Base-by-base conservation (phyloP, 2,113 vertebrate genomes). In the Halcyon senegalensis region DNA sequence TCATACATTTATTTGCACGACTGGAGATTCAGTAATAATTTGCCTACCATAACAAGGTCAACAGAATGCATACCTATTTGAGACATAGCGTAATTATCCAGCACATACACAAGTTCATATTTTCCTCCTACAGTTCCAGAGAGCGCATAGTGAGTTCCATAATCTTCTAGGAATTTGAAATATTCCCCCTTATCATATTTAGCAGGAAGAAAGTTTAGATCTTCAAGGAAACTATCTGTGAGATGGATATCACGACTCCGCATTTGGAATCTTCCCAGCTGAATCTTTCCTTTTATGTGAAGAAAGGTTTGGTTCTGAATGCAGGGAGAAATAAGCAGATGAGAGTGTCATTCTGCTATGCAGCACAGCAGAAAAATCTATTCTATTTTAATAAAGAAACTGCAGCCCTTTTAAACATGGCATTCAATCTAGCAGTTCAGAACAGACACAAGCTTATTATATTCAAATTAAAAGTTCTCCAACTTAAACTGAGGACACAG, bases 141-240 rank as follows among this genome's bases (percentile, higher is more conserved):
- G 67, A 67, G 97, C 0, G 98, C 98, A 92, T 99, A 99, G 95
- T 99, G 99, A 25, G 99, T 99, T 87, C 99, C 99, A 48, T 99
- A 99, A 64, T 98, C 98, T 97, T 99, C 99, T 77, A 99, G 85
- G 97, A 99, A 99, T 85, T 97, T 97, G 94, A 99, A 99, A 96
- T 99, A 99, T 92, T 99, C 97, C 6, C 98, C 98, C 81, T 99
- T 99, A 68, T 99, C 98, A 43, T 99, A 99, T 59, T 94, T n/a
- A 58, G 91, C 5, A 60, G 99, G 99, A 70, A 99, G 96, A 88
- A 73, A 58, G n/a, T 96, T 97, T 77, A 99, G n/a, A 25, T 98
- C 98, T 18, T 97, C 84, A 60, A 99, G 35, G 90, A 99, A 99
- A 7, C 84, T 96, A 12, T 97, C 91, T 5, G 97, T 97, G 46